A percentile compares a stretch with the other conserved stretches of the same genome.
These are phyloP conservation scores for Hypolimnas misippus DNA, from an alignment of 2,888 invertebrate species.

Conservation along the genomic window DNA sequence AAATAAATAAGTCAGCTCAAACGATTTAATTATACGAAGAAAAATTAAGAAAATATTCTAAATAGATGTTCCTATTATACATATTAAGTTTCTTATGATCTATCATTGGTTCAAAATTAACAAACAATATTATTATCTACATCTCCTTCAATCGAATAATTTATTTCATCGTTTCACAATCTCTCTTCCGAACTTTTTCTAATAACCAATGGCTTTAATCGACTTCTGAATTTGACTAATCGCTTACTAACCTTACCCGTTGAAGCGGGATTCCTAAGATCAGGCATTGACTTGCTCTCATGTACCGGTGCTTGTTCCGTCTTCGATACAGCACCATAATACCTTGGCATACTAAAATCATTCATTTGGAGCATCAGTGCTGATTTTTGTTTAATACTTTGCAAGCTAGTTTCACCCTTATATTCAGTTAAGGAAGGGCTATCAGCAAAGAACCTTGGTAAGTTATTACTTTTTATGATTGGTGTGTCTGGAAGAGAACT, in stretches of 20 bases:
- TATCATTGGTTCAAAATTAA: constrained; percentile 8
- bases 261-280: constrained; percentile 64
- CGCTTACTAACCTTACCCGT: constrained; percentile 72
- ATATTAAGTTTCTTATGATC: neutral
- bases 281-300: constrained; percentile 81
- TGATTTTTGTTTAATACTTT: constrained; percentile 81
- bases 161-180: constrained; percentile 47
- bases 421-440: constrained; percentile 70
- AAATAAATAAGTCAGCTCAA: neutral
- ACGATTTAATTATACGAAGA: neutral
- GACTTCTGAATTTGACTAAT: constrained; percentile 72
- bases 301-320: constrained; percentile 62
- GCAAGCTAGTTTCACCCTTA: constrained; percentile 72
- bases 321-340: constrained; percentile 78
- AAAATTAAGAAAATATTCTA: neutral
- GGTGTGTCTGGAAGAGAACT: constrained; percentile 78
- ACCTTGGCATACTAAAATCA: constrained; percentile 86
- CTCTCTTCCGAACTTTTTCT: constrained; percentile 75
- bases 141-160: neutral
- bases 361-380: constrained; percentile 75
- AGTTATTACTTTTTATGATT: constrained; percentile 74
- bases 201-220: constrained; percentile 76
- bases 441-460: constrained; percentile 77
- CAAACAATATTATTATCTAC: neutral
- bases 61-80: neutral